phyloP scores from a whole-genome alignment of 2,888 invertebrate species.

The Dryomyza anilis region DNA sequence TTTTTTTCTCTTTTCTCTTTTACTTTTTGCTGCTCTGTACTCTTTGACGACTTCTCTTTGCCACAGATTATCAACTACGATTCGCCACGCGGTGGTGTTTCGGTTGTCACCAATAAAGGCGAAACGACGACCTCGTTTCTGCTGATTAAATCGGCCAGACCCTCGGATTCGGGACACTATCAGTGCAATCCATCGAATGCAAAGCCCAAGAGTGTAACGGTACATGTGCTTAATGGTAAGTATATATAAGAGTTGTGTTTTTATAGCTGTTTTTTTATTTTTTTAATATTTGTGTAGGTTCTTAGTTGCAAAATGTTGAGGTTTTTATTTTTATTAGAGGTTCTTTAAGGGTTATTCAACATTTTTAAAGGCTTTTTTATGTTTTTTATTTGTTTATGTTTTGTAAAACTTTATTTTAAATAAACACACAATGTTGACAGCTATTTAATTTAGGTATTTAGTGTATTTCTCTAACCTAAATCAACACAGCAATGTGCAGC shows the following conservation, averaged over 20 bases:
- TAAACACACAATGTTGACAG: no score
- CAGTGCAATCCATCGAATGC: conserved; percentile 95
- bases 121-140: conserved; percentile 89
- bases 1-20: neutral
- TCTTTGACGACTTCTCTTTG: neutral
- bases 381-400: no score
- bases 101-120: conserved; percentile 88
- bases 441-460: no score
- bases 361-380: no score
- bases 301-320: no score
- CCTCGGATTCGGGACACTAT: conserved; percentile 88
- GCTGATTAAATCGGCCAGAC: conserved; percentile 84
- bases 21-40: neutral
- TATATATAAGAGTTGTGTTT: conserved; percentile 47
- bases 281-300: no score
- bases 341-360: no score
- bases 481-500: no score
- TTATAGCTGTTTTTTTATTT: no score
- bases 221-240: conserved; percentile 93
- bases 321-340: no score
- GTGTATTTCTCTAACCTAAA: no score
- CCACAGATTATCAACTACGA: conserved; percentile 90
- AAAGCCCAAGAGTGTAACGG: conserved; percentile 86
- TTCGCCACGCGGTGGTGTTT: conserved; percentile 87
- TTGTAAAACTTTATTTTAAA: no score